Evolutionary conservation across 1,140 invertebrate species (phyloP).

Genomic region (Ceratina japonica): DNA sequence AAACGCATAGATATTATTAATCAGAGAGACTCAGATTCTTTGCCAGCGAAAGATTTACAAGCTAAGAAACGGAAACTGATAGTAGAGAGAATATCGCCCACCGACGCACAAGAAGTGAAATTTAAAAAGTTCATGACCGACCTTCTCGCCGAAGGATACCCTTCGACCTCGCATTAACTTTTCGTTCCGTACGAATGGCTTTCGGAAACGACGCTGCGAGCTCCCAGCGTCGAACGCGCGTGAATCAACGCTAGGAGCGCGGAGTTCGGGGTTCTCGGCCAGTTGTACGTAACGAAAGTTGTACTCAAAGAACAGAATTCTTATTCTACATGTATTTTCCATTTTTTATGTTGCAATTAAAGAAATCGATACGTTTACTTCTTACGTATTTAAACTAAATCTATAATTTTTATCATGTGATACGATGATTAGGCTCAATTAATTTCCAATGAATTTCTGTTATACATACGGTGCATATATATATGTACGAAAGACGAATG

Average conservation of each 20-base stretch:
- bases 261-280: no score
- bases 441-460: not conserved
- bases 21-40: slow-evolving; percentile 52
- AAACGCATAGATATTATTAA: slow-evolving; percentile 70
- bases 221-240: no score
- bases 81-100: slow-evolving; percentile 73
- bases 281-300: not conserved
- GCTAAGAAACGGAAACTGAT: slow-evolving; percentile 77
- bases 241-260: no score
- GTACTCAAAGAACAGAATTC: slow-evolving; percentile 28
- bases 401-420: not conserved
- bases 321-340: slow-evolving; percentile 40
- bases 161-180: slow-evolving; percentile 51
- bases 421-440: not conserved
- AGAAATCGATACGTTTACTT: slow-evolving; percentile 27
- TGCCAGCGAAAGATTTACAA: slow-evolving; percentile 70
- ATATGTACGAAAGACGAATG: not conserved
- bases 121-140: slow-evolving; percentile 77
- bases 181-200: slow-evolving; percentile 4
- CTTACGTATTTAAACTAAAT: slow-evolving; percentile 24
- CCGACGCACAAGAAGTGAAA: slow-evolving; percentile 73
- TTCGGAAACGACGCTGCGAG: no score
- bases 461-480: not conserved
- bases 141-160: slow-evolving; percentile 59
- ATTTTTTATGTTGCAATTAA: slow-evolving; percentile 47